phyloP scores from a whole-genome alignment of 2,113 vertebrate genomes.

The Argyrosomus japonicus region DNA sequence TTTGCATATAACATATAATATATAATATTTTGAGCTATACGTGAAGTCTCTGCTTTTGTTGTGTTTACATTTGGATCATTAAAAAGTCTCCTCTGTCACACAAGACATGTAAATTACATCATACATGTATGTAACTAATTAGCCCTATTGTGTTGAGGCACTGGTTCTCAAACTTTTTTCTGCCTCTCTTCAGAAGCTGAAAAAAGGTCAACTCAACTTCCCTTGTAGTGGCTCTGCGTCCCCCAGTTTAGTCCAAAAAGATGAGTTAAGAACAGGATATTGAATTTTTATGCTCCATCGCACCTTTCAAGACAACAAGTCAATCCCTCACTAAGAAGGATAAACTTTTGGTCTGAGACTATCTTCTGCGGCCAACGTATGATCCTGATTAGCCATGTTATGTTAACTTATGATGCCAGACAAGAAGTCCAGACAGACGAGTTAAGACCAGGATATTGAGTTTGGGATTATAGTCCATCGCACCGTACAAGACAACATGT shows the following conservation, averaged over 20 bases:
- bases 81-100: not conserved
- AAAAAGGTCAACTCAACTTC: no score
- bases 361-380: slow-evolving; percentile 13
- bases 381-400: slow-evolving; percentile 4
- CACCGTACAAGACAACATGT: slow-evolving; percentile 27
- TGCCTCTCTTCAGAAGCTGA: no score
- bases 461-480: slow-evolving; percentile 29
- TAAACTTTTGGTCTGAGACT: slow-evolving; percentile 31
- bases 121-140: not conserved
- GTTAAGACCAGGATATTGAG: slow-evolving; percentile 20
- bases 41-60: not conserved
- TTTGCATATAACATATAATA: not conserved
- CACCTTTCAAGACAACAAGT: slow-evolving; percentile 25
- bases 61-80: not conserved
- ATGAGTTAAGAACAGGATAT: slow-evolving; percentile 11
- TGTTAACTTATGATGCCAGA: not conserved
- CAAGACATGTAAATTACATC: not conserved
- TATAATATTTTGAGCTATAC: not conserved
- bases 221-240: no score
- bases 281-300: slow-evolving; percentile 31
- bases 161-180: no score
- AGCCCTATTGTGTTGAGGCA: not conserved
- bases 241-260: slow-evolving; percentile 14
- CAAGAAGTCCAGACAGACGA: slow-evolving; percentile 13
- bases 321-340: not conserved